Percentiles rank a stretch among this genome's conserved stretches.
phyloP scores from a whole-genome alignment of 2,113 vertebrate species.

The Pipra filicauda region DNA sequence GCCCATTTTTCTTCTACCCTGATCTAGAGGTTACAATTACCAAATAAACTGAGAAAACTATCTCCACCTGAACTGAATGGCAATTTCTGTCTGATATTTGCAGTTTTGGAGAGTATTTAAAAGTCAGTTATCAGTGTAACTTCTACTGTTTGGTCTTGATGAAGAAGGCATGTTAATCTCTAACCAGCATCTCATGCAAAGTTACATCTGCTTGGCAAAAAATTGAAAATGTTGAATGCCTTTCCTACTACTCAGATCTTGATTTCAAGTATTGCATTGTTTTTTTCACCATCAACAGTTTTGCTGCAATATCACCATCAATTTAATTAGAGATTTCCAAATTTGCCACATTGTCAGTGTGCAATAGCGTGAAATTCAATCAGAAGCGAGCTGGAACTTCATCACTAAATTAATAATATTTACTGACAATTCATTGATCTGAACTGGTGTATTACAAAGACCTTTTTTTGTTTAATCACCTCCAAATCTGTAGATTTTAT shows the following conservation, averaged over 20 bases:
- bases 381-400: neutral
- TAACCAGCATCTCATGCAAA: accelerated
- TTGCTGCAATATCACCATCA: neutral
- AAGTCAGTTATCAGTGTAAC: neutral
- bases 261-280: accelerated
- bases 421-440: neutral
- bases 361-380: neutral
- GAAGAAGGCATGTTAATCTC: neutral
- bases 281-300: neutral
- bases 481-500: neutral
- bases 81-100: neutral
- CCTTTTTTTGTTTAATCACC: neutral
- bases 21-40: neutral
- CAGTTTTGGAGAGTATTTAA: neutral
- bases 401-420: neutral
- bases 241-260: neutral
- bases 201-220: neutral
- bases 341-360: neutral
- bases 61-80: neutral
- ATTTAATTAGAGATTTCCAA: neutral
- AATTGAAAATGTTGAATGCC: neutral
- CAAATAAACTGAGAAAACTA: neutral
- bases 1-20: neutral
- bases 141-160: neutral
- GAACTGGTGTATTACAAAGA: neutral